Percentiles rank a stretch among this genome's conserved stretches.
Evolutionary conservation across 2,888 invertebrate species (phyloP).

Genomic region (Apomyelois bistriatella): DNA sequence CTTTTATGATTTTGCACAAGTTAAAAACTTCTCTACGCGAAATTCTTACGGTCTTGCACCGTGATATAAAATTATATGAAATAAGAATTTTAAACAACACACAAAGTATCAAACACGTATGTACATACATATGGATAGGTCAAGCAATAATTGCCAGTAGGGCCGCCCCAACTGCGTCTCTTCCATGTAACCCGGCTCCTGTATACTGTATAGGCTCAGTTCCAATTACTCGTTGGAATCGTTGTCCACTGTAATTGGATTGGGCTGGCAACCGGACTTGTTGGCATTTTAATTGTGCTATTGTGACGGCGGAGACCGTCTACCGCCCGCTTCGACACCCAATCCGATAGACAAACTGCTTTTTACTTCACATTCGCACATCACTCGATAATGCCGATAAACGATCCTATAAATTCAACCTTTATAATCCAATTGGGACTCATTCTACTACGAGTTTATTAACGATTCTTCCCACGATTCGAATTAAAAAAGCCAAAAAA

Average conservation of each 20-base stretch:
- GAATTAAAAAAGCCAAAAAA: constrained; percentile 36
- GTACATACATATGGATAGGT: constrained; percentile 21
- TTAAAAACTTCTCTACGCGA: too few relatives aligned
- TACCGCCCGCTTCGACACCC: constrained; percentile 52
- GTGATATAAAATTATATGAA: too few relatives aligned
- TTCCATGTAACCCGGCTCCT: constrained; percentile 59
- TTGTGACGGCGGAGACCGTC: constrained; percentile 73
- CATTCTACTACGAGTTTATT: constrained; percentile 14
- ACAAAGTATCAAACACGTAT: too few relatives aligned
- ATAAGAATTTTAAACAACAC: too few relatives aligned
- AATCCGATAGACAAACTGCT: constrained; percentile 61
- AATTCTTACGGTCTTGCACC: too few relatives aligned
- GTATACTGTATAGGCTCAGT: constrained; percentile 62
- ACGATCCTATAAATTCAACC: constrained; percentile 6
- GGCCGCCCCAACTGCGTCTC: constrained; percentile 43
- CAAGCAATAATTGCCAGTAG: constrained; percentile 40
- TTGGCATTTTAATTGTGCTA: constrained; percentile 80
- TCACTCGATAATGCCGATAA: constrained; percentile 30
- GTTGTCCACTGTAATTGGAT: constrained; percentile 79
- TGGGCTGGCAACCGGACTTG: constrained; percentile 76
- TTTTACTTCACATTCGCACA: constrained; percentile 53
- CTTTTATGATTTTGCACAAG: too few relatives aligned
- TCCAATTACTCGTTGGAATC: constrained; percentile 79
- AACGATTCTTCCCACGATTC: constrained; percentile 50
- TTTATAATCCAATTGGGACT: constrained; percentile 13